phyloP scores from a whole-genome alignment of 1,140 invertebrate species.

The Zaprionus taronus region DNA sequence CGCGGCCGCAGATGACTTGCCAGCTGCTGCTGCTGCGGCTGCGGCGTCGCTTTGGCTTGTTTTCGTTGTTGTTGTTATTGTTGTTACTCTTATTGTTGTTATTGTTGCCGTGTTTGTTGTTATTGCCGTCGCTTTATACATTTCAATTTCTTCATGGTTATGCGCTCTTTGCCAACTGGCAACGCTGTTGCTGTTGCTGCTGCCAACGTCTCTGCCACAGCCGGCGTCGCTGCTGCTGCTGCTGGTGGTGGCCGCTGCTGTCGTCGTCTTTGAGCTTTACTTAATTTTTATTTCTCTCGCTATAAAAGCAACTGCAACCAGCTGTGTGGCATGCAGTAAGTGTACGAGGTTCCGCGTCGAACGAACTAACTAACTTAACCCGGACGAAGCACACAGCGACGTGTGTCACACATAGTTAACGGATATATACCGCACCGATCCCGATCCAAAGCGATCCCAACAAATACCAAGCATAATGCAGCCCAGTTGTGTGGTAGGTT shows the following conservation, averaged over 20 bases:
- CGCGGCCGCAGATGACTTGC: conserved; percentile 63
- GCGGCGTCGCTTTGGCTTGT: conserved; percentile 8
- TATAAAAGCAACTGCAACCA: conserved; percentile 83
- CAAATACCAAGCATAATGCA: conserved; percentile 63
- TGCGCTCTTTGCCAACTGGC: conserved; percentile 75
- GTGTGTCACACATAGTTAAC: conserved; percentile 6
- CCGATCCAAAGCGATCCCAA: conserved; percentile 2
- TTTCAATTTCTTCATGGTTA: conserved; percentile 81
- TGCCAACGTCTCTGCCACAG: not conserved
- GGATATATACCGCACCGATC: conserved; percentile 29
- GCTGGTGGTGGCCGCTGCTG: conserved; percentile 27
- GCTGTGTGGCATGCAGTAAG: conserved; percentile 80
- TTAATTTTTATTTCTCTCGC: conserved; percentile 80
- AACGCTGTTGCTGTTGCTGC: conserved; percentile 11
- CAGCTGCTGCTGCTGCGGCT: conserved; percentile 39
- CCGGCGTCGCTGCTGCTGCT: not conserved
- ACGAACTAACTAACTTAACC: conserved; percentile 57
- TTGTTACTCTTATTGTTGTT: conserved; percentile 9
- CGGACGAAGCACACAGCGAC: conserved; percentile 11
- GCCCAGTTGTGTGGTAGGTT: conserved; percentile 82
- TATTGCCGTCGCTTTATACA: conserved; percentile 60
- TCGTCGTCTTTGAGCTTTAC: conserved; percentile 60
- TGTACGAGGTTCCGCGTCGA: conserved; percentile 79
- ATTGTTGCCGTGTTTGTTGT: conserved; percentile 33
- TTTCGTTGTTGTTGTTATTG: conserved; percentile 12